Evolutionary conservation across 2,888 invertebrate species (phyloP), one percentile per base, ranked within the genome.

Genomic region (Watsonalla cultraria): DNA sequence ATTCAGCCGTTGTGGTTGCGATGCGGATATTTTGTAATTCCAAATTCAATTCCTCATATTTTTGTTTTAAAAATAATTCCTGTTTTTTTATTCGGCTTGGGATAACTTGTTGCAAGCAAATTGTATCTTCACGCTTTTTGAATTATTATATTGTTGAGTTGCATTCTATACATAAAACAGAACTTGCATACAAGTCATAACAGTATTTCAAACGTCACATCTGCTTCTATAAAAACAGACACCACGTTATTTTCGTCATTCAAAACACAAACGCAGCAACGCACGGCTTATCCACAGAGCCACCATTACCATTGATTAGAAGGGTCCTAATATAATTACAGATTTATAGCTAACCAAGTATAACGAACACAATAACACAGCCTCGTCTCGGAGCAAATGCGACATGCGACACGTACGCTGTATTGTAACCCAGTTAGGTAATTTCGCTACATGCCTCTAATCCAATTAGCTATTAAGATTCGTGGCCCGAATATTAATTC

Each of bases 391-490:
- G 51, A 53, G 54, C 54, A 49, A 58, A 54, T 52, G 68, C 70
- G 71, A 69, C 70, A 68, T 62, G 72, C 66, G 72, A 79, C 85
- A 85, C 86, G 86, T 84, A 80, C 80, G 73, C 71, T 76, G 74
- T 78, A 82, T 85, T 83, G 82, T 86, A 77, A 86, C 86, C 78
- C 71, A 78, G 84, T 89, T 88, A 84, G 82, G 86, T 89, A 84
- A 89, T 90, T 88, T 89, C 77, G 79, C 82, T 87, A 89, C 89
- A 89, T 87, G 87, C 81, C 80, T 85, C 79, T 89, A 88, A 90
- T 90, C 90, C 90, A 90, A 90, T 90, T 90, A 90, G 88, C 88
- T 89, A 90, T 90, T 90, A 90, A 86, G 90, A 86, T 86, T 80
- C 90, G 90, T 89, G 90, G 78, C 70, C 78, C 78, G 90, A 88